Percentiles rank a stretch among this genome's conserved stretches.
Conservation (phyloP, 2,113 vertebrate genomes). For the Leucoraja erinaceus region DNA sequence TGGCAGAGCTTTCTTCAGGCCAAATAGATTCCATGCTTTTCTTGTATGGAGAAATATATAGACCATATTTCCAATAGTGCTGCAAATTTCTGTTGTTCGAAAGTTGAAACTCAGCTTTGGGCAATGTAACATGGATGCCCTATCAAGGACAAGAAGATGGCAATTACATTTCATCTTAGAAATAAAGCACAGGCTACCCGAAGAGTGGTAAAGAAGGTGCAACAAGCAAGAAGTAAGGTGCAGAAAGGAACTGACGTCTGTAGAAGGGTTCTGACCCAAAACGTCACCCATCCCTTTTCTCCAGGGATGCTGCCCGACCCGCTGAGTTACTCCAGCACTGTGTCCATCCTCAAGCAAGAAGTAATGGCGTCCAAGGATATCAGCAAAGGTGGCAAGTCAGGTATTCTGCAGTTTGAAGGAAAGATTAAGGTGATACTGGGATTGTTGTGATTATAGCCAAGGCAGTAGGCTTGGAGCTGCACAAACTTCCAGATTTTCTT, state of each 20-base stretch:
- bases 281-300: no score
- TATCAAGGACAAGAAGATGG: no score
- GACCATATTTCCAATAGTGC: no score
- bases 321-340: no score
- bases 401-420: neutral
- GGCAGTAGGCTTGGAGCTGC: neutral
- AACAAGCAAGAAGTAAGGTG: neutral
- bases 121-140: no score
- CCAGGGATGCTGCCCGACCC: no score
- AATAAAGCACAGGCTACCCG: neutral
- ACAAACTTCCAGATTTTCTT: neutral
- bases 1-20: neutral
- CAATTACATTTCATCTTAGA: neutral
- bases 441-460: neutral
- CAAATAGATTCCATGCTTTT: neutral
- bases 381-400: neutral
- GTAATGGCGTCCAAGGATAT: no score
- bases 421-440: neutral
- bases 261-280: no score
- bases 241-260: no score
- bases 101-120: no score
- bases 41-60: neutral
- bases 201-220: neutral
- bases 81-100: no score
- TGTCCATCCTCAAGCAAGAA: no score